A percentile compares a stretch with the other conserved stretches of the same genome.
phyloP scores from a whole-genome alignment of 2,113 vertebrate species.

The Sinocyclocheilus rhinocerous region DNA sequence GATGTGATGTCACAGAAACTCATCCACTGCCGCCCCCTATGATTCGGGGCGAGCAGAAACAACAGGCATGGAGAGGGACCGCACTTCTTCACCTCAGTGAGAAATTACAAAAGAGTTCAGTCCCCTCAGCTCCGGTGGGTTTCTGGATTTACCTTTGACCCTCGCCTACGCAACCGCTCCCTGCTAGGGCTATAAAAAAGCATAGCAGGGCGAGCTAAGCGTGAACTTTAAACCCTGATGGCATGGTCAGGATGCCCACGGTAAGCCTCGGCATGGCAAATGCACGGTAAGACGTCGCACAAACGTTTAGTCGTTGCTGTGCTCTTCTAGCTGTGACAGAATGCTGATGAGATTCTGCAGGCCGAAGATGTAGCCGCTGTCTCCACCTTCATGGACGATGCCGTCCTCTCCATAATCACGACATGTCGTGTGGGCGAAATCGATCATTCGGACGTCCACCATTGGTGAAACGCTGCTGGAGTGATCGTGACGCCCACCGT shows the following conservation, averaged over 20 bases:
- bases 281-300: constrained; percentile 49
- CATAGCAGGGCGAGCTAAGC: constrained; percentile 35
- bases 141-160: constrained; percentile 25
- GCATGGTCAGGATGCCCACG: constrained; percentile 59
- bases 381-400: constrained; percentile 95
- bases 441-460: constrained; percentile 97
- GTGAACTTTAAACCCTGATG: constrained; percentile 36
- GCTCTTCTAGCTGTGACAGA: constrained; percentile 95
- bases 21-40: constrained; percentile 46
- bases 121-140: constrained; percentile 41
- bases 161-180: neutral
- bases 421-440: constrained; percentile 98
- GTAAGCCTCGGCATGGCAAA: constrained; percentile 66
- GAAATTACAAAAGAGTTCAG: constrained; percentile 25
- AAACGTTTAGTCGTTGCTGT: constrained; percentile 85
- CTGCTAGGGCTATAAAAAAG: constrained; percentile 21
- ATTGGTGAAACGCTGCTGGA: constrained; percentile 77
- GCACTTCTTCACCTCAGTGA: neutral
- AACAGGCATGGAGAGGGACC: constrained; percentile 6
- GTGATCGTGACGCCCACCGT: constrained; percentile 68
- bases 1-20: constrained; percentile 47
- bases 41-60: constrained; percentile 50
- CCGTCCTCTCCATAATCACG: constrained; percentile 94
- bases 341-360: constrained; percentile 98
- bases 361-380: constrained; percentile 95